A percentile compares a stretch with the other conserved stretches of the same genome.
Conservation (phyloP, 2,113 vertebrate genomes). For the Chinchilla lanigera region DNA sequence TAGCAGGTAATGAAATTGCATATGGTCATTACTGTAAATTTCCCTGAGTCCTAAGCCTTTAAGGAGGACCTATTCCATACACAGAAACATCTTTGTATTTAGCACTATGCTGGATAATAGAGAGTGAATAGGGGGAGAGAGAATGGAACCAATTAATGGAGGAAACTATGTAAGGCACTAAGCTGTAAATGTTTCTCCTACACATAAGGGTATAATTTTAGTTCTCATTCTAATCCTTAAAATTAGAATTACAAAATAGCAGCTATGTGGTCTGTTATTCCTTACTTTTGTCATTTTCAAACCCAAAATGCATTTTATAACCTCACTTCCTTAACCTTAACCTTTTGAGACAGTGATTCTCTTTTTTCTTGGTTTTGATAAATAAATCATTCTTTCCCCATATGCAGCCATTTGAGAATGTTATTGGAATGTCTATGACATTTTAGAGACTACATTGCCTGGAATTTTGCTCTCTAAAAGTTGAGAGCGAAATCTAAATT, state of each 20-base stretch:
- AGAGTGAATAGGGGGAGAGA: not conserved
- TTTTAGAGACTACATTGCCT: constrained; percentile 47
- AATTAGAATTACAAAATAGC: not conserved
- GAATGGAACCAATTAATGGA: not conserved
- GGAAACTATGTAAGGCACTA: not conserved
- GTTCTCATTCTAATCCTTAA: constrained; percentile 15
- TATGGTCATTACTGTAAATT: not conserved
- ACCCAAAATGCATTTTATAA: constrained; percentile 24
- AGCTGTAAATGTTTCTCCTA: not conserved
- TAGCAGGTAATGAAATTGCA: not conserved
- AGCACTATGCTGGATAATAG: not conserved
- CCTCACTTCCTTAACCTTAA: constrained; percentile 29
- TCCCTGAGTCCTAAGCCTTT: not conserved
- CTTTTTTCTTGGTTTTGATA: constrained; percentile 35
- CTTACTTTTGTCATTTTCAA: constrained; percentile 37
- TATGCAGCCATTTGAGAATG: not conserved
- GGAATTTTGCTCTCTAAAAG: constrained; percentile 52
- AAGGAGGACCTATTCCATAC: not conserved
- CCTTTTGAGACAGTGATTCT: constrained; percentile 4
- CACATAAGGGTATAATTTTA: not conserved
- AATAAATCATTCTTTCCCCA: constrained; percentile 18
- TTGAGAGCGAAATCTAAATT: constrained; percentile 36
- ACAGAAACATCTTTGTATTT: not conserved
- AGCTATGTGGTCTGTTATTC: not conserved
- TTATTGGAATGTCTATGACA: not conserved